Percentiles rank a stretch among this genome's conserved stretches.
Evolutionary conservation across 2,797 vertebrate species (phyloP).

Genomic region (Trachops cirrhosus): DNA sequence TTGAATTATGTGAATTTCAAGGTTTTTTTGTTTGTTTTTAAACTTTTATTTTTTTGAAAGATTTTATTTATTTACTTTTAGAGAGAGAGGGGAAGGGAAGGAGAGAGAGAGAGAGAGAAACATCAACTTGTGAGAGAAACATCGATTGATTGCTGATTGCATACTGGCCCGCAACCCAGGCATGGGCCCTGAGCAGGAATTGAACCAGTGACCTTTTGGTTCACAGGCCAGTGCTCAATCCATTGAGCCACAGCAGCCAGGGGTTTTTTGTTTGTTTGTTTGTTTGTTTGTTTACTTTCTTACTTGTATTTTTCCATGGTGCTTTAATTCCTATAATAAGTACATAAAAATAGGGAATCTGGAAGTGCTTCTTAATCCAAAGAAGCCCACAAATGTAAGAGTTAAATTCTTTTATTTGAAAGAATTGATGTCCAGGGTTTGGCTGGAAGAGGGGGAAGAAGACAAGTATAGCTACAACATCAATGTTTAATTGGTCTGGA

Average conservation of each 20-base stretch:
- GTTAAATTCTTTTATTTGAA: conserved; percentile 63
- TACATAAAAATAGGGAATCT: neutral
- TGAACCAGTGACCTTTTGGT: too few species aligned
- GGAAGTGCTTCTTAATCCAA: neutral
- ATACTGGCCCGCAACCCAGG: too few species aligned
- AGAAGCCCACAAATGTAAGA: conserved; percentile 30
- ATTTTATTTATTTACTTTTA: too few species aligned
- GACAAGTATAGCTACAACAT: conserved; percentile 58
- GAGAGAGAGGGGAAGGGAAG: too few species aligned
- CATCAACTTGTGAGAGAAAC: too few species aligned
- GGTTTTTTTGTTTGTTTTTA: neutral
- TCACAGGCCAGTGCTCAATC: too few species aligned
- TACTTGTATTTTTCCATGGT: conserved; percentile 23
- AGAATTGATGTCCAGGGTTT: conserved; percentile 28
- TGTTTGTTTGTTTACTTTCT: neutral
- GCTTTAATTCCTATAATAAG: conserved; percentile 2
- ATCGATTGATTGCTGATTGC: too few species aligned
- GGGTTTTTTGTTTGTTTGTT: neutral
- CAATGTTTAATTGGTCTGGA: conserved; percentile 67
- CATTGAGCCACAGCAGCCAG: too few species aligned
- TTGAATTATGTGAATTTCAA: neutral
- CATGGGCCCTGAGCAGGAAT: too few species aligned
- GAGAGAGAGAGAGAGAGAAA: too few species aligned
- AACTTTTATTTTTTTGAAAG: neutral
- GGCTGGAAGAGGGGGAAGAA: neutral